Evolutionary conservation across 2,888 invertebrate species (phyloP), one percentile per base, ranked within the genome.

Genomic region (Falcaria lacertinaria): DNA sequence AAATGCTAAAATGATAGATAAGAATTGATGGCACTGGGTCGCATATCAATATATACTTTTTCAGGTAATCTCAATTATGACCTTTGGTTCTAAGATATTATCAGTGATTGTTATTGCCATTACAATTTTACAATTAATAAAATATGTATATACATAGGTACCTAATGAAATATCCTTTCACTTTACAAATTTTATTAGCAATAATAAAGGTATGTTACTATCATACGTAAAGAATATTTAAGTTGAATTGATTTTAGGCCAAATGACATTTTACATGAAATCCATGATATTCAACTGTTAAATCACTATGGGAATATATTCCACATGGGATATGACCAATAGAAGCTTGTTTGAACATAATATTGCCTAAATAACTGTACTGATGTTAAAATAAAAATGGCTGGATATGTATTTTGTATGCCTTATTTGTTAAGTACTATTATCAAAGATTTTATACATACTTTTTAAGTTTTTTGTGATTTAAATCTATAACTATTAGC

Each of bases 401-500:
- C 28, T 28, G 1, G 2, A 28, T 11, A 28, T 11, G 28, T 22
- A 15, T 8, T 11, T 11, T 11, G 28, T 22, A 15, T 8, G 37
- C 37, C 37, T 37, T 37, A 37, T 25, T 15, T 25, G 37, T 37
- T 37, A 37, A 37, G 14, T 36, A 37, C 19, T 19, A n/a, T n/a
- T 38, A 33, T 41, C 39, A 45, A 45, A 44, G 43, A 42, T 44
- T 44, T 39, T 47, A 44, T 42, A 46, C n/a, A 33, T 45, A 43
- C 33, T 43, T 45, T n/a, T 45, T 44, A 57, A 45, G 46, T 47
- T 51, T 43, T 43, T 48, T 54, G 53, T 56, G 54, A 57, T 55
- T 48, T 37, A 22, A 25, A 36, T 13, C 13, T 35, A 35, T n/a
- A n/a, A n/a, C 34, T 16, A 15, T 15, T n/a, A 34, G 19, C 45